Evolutionary conservation across 2,797 vertebrate genomes (phyloP).

Genomic region (Argya squamiceps): DNA sequence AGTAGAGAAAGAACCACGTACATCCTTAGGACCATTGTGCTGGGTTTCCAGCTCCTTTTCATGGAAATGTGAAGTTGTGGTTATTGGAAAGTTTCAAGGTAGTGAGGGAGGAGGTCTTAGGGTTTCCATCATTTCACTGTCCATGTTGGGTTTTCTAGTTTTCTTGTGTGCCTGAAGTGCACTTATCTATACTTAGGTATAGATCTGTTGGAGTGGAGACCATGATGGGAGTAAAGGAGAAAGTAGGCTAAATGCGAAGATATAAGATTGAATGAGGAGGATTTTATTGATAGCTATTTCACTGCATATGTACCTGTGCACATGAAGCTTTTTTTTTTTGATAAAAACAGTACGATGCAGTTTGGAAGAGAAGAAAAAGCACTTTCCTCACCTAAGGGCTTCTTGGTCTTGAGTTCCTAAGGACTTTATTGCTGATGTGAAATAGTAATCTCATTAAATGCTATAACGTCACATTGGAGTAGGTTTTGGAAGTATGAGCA

Average conservation of each 20-base stretch:
- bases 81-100: background rate
- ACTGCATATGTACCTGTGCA: background rate
- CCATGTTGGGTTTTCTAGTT: background rate
- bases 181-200: background rate
- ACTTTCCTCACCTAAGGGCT: background rate
- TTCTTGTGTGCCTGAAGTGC: background rate
- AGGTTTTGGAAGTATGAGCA: background rate
- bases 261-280: background rate
- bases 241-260: background rate
- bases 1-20: background rate
- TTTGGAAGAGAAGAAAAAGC: background rate
- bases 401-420: background rate
- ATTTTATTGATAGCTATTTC: background rate
- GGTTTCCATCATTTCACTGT: background rate
- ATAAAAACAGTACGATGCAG: background rate
- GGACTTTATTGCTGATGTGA: slow-evolving; percentile 8
- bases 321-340: background rate
- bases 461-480: background rate
- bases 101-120: background rate
- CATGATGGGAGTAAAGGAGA: background rate
- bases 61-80: background rate
- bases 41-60: background rate
- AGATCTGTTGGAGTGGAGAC: background rate
- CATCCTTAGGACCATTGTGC: background rate
- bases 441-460: slow-evolving; percentile 29